Evolutionary conservation across 1,140 invertebrate species (phyloP), one percentile per base, ranked within the genome.

Genomic region (Atta texana): DNA sequence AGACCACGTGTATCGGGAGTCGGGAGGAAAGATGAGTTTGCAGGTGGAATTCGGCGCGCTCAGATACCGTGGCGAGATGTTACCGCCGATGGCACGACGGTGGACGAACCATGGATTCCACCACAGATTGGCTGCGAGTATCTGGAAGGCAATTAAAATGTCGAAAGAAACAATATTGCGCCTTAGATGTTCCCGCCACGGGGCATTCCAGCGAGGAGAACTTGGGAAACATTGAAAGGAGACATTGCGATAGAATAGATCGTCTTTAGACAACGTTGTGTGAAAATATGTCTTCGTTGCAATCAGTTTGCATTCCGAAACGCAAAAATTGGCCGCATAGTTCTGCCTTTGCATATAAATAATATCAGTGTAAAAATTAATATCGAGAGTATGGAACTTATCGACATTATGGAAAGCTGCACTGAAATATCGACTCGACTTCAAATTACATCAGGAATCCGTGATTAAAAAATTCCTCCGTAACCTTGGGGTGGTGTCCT

Each of bases 81-180:
- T 88, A 68, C 84, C 68, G 87, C 71, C 87, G 55, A 69, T 53
- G 81, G 55, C 72, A 89, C 88, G 81, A 88, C 74, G 59, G 71
- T 77, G 68, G 71, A 78, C 80, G 71, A 64, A 68, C 34, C 24
- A 28, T 76, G 74, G 82, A 85, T 85, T 85, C 82, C 82, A 57
- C n/a, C 53, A 55, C 34, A 68, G 55, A 86, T 66, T 68, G 75
- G 86, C 78, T 69, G 71, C 82, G 66, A 80, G 78, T 76, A 90
- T 87, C 88, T 75, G 59, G 72, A 75, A 88, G 86, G 87, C 80
- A 91, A 90, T 92, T 92, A 92, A 89, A 90, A 82, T 82, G 87
- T 90, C 89, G 86, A 89, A 92, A 91, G 88, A 90, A 91, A 89
- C 90, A 80, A 90, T 91, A 92, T 89, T 91, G 86, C 86, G 85